Conservation (phyloP, 2,113 vertebrate genomes). For the Phylloscopus whistleri region DNA sequence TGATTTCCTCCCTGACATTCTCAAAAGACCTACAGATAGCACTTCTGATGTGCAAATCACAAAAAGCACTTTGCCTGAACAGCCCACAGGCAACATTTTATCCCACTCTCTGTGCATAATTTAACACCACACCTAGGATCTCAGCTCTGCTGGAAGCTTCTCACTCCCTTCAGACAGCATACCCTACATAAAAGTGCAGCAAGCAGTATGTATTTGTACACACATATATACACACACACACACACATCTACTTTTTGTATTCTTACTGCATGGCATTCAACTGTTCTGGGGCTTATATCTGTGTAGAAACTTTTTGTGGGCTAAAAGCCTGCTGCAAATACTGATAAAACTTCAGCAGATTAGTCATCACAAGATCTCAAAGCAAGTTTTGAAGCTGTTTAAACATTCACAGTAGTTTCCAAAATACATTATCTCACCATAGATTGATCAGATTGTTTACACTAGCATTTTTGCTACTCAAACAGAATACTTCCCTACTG, state of each 20-base stretch:
- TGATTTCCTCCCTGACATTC: neutral
- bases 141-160: neutral
- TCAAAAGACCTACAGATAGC: neutral
- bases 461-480: neutral
- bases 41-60: neutral
- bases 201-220: neutral
- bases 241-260: neutral
- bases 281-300: neutral
- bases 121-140: neutral
- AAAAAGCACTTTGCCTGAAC: neutral
- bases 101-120: neutral
- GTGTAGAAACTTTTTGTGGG: neutral
- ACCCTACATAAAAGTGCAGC: neutral
- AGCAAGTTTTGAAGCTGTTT: neutral
- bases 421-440: neutral
- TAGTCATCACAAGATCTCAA: neutral
- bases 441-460: neutral
- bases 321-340: neutral
- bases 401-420: neutral
- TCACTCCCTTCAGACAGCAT: neutral
- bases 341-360: neutral
- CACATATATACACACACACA: accelerated
- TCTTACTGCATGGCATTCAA: neutral
- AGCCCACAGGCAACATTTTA: neutral
- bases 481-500: neutral